Evolutionary conservation across 2,113 vertebrate genomes (phyloP).

Genomic region (Nothocercus nigrocapillus): DNA sequence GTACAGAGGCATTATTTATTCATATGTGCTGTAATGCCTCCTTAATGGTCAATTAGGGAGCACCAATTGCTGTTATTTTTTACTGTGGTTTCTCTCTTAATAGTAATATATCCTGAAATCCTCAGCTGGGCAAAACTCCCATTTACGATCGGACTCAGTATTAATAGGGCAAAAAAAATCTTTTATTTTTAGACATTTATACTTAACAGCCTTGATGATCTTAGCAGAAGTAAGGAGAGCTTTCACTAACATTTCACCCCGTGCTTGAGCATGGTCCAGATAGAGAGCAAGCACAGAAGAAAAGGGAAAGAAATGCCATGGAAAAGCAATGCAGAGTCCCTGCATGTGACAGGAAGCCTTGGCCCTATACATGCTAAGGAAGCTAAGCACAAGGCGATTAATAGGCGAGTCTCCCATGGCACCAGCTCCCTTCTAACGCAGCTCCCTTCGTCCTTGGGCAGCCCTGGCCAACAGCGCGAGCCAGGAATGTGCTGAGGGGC

Average conservation of each 20-base stretch:
- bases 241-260: not conserved
- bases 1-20: not conserved
- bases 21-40: not conserved
- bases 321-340: not conserved
- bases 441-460: not conserved
- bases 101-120: constrained; percentile 33
- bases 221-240: not conserved
- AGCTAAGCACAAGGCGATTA: not conserved
- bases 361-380: not conserved
- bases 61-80: constrained; percentile 6
- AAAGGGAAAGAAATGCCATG: not conserved
- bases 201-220: not conserved
- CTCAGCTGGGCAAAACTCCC: not conserved
- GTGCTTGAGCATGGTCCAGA: not conserved
- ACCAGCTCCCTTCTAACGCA: not conserved
- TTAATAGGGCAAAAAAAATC: not conserved
- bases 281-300: not conserved
- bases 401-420: not conserved
- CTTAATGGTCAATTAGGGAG: constrained; percentile 15
- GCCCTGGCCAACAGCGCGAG: not conserved
- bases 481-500: constrained; percentile 53
- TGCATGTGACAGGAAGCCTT: not conserved
- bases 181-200: constrained; percentile 11
- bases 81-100: constrained; percentile 29
- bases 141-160: not conserved